Evolutionary conservation across 2,113 vertebrate species (phyloP), one percentile per base, ranked within the genome.

Genomic region (Elaphurus davidianus): DNA sequence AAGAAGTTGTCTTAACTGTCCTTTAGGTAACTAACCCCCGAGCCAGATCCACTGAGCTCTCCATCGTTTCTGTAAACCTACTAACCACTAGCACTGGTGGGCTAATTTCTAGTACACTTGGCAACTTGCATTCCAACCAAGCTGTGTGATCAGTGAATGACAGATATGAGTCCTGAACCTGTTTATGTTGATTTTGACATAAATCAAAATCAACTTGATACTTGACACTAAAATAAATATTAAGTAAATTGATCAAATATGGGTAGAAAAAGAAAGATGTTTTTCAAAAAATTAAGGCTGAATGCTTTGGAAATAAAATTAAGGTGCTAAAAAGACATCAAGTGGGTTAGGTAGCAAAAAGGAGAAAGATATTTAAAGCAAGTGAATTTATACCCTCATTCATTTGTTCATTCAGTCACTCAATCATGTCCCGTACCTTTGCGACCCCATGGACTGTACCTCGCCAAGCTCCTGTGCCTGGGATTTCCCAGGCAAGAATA

Each of bases 301-400:
- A 43, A 47, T 14, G 76, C 25, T 90, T 89, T 89, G 50, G 76
- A 89, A 71, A 71, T 55, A 71, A 94, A 94, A 67, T n/a, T 16
- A 19, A 30, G 15, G 7, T 30, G 33, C 60, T 45, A 36, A 83
- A 94, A 94, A 62, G 67, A 64, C 23, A 78, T 40, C 60, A 54
- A 40, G 23, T 2, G 15, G 5, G 23, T 23, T 27, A 21, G 76
- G 43, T 28, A 33, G n/a, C 10, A 30, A 40, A 84, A 57, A 74
- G 60, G 36, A 50, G 10, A 30, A 33, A 62, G 33, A 40, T 33
- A 10, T 3, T 1, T 25, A 40, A 14, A 74, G 47, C 60, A 57
- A 15, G 4, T 55, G 78, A 28, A 47, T 4, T n/a, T 74, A 13
- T 57, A 33, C 8, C 27, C 16, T 74, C 17, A 6, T 7, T 54